Conservation (phyloP, 1,140 invertebrate genomes). For the Sipha flava region DNA sequence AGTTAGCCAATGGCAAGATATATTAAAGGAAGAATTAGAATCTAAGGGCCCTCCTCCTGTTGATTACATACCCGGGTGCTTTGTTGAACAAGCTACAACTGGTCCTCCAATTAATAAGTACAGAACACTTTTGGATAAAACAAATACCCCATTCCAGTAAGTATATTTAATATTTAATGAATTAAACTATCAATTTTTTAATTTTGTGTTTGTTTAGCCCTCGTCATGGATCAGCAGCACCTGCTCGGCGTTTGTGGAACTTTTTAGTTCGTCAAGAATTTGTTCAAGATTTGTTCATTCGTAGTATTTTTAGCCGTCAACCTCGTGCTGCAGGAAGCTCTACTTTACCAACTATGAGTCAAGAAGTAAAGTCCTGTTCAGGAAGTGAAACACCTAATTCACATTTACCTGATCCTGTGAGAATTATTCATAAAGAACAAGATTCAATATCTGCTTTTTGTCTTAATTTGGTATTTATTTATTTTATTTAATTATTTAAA, state of each 20-base stretch:
- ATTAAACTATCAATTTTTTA: background rate
- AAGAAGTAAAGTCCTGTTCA: conserved; percentile 34
- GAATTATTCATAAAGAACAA: conserved; percentile 98
- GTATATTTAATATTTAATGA: conserved; percentile 37
- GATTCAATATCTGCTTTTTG: conserved; percentile 97
- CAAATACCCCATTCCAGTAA: conserved; percentile 90
- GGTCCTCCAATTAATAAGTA: conserved; percentile 89
- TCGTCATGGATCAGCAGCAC: conserved; percentile 63
- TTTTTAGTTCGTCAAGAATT: conserved; percentile 85
- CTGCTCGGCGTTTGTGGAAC: conserved; percentile 83
- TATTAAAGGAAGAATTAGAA: conserved; percentile 68
- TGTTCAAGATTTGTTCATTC: conserved; percentile 91
- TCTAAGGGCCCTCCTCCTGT: conserved; percentile 59
- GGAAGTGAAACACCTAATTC: conserved; percentile 42
- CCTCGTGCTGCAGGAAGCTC: conserved; percentile 42
- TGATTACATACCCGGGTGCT: conserved; percentile 77
- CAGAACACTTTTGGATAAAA: conserved; percentile 77
- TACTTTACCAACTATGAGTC: conserved; percentile 40
- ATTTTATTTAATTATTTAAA: background rate
- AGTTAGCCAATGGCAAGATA: conserved; percentile 80
- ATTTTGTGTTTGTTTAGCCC: conserved; percentile 45
- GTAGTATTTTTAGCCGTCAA: conserved; percentile 82
- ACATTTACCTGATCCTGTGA: conserved; percentile 66
- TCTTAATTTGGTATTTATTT: conserved; percentile 67
- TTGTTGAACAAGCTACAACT: conserved; percentile 58